These are phyloP conservation scores for Litoditis marina DNA, from an alignment of 2,888 invertebrate species.

Conservation along the genomic window DNA sequence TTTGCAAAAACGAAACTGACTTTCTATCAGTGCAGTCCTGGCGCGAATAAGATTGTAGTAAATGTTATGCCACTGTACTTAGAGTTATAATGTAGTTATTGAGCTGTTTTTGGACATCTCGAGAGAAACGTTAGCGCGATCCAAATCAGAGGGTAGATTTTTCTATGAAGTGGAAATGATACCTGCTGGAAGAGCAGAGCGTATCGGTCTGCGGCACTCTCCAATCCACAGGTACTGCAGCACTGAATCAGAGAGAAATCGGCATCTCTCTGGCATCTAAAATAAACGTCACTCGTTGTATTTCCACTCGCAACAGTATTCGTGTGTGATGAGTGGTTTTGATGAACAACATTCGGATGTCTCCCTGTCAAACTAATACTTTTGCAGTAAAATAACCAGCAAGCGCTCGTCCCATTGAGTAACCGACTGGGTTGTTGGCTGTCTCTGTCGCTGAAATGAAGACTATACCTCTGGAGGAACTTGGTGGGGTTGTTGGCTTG, in stretches of 20 bases:
- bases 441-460: not conserved
- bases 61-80: not conserved
- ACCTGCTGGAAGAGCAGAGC: constrained; percentile 49
- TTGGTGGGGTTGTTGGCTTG: constrained; percentile 36
- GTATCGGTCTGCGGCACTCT: constrained; percentile 48
- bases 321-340: not conserved
- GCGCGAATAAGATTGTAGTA: too few species aligned
- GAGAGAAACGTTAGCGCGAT: too few species aligned
- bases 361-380: not conserved
- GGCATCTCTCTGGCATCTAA: constrained; percentile 39
- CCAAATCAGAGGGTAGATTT: too few species aligned
- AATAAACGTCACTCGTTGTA: constrained; percentile 1
- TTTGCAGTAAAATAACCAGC: not conserved
- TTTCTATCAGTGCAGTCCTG: too few species aligned
- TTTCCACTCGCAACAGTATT: too few species aligned
- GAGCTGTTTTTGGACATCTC: too few species aligned
- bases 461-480: constrained; percentile 39
- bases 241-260: constrained; percentile 57
- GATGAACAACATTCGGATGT: too few species aligned
- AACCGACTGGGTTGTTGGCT: not conserved
- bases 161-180: constrained; percentile 10
- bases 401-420: too few species aligned
- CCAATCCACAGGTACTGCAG: constrained; percentile 52
- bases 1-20: too few species aligned
- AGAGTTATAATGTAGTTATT: too few species aligned